phyloP scores from a whole-genome alignment of 2,888 invertebrate genomes.

The Petrolisthes cinctipes region DNA sequence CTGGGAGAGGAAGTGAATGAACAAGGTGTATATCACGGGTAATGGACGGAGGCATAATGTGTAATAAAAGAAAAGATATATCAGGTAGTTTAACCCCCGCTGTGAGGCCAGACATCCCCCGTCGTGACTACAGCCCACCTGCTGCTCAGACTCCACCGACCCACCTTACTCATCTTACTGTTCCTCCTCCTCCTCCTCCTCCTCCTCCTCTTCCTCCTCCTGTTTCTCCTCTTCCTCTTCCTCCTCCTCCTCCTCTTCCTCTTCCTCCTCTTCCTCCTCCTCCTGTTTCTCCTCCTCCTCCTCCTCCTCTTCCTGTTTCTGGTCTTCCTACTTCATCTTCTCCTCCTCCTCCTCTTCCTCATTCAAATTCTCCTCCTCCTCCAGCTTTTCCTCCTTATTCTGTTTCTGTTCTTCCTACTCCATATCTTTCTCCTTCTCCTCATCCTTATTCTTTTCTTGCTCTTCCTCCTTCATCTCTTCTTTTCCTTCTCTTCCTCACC shows the following conservation, averaged over 20 bases:
- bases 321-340: neutral
- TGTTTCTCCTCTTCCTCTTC: neutral
- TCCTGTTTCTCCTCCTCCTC: neutral
- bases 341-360: neutral
- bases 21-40: slow-evolving; percentile 27
- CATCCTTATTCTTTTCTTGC: neutral
- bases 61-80: slow-evolving; percentile 34
- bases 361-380: neutral
- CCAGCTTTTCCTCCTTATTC: neutral
- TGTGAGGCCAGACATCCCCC: slow-evolving; percentile 19
- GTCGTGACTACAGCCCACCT: neutral
- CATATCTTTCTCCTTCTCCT: neutral
- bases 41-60: slow-evolving; percentile 26
- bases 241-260: neutral
- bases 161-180: neutral
- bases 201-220: neutral
- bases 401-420: neutral
- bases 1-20: slow-evolving; percentile 4
- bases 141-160: neutral
- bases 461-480: neutral
- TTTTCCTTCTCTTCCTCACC: neutral
- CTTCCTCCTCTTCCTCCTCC: neutral
- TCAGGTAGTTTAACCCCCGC: slow-evolving; percentile 35
- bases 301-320: neutral
- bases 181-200: neutral